Evolutionary conservation across 1,140 invertebrate genomes (phyloP), one percentile per base, ranked within the genome.

Genomic region (Drosophila watanabei): DNA sequence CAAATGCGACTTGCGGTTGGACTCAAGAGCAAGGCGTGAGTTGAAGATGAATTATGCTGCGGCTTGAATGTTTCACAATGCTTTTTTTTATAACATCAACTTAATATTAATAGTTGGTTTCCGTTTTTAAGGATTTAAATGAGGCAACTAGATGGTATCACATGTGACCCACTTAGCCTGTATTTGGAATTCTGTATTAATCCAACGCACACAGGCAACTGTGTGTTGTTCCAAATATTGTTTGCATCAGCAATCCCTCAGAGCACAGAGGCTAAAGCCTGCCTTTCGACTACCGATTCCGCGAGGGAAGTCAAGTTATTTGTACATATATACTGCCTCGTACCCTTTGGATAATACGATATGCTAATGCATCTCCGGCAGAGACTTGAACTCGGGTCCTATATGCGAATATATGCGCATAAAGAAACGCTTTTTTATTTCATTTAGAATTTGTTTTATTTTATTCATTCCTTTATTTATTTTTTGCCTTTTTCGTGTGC

Each of bases 371-470:
- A 60, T 28, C 51, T 41, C 20, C 46, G 41, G 13, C 63, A 35
- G 39, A 8, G 60, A 65, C 57, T 35, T 60, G 57, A 65, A 65
- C 30, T 65, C 57, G 13, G 10, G 30, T 28, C 33, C 28, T 52
- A 43, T 52, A 43, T 35, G 49, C 18, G 39, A 70, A 45, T 71
- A 35, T 71, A 59, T 71, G 66, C 65, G 69, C 43, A 72, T 68
- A 59, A 54, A 49, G 28, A 57, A 57, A 7, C 32, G 28, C n/a
- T 48, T 41, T 65, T 51, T 73, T 73, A 60, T 72, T 72, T 72
- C 68, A 73, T 73, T 73, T 72, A 51, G 35, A 71, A 73, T 72
- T 73, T 59, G 43, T 51, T 59, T 72, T 73, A 73, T 72, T 73
- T 60, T 41, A 49, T 73, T 72, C 37, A 20, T 46, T 18, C 33